Evolutionary conservation across 1,140 invertebrate genomes (phyloP), one percentile per base, ranked within the genome.

Genomic region (Pararge aegeria): DNA sequence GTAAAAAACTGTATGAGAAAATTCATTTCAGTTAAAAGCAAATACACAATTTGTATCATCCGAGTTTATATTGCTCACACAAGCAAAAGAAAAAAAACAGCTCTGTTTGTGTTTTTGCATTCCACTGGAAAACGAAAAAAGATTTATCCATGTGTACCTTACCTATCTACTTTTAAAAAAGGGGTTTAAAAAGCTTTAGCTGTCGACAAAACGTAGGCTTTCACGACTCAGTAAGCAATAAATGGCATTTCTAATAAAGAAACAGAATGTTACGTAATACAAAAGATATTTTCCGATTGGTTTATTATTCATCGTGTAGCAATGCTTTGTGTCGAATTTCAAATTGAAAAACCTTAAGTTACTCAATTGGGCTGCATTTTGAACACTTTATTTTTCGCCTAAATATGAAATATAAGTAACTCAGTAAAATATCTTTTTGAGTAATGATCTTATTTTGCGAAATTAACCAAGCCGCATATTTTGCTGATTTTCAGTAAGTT

Each of bases 261-360:
- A 34, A 34, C 30, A 7, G 1, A 34, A 10, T 12, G 30, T 34
- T 38, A 50, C 30, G 30, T 21, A 34, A 44, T 19, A 29, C 55
- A 58, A 42, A 37, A 16, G 30, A 50, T 19, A 21, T 29, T 57
- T 51, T 37, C 20, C 21, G 16, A 20, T 58, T 30, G 12, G 30
- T 34, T 34, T 34, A 34, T 12, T 34, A 34, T 34, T 34, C 30
- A n/a, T 12, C 30, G 30, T 34, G 12, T 12, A n/a, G 30, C 27
- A 27, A 27, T 9, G 54, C 29, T 48, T 53, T 30, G 18, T 40
- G 16, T 50, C 19, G 21, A n/a, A n/a, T 52, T 34, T 34, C 7
- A 34, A n/a, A 34, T 52, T 58, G 55, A 58, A 58, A 49, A 57
- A 57, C 50, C 37, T 40, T n/a, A n/a, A n/a, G n/a, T 49, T 38